Evolutionary conservation across 2,888 invertebrate genomes (phyloP).

Genomic region (Drosophila phalerata): DNA sequence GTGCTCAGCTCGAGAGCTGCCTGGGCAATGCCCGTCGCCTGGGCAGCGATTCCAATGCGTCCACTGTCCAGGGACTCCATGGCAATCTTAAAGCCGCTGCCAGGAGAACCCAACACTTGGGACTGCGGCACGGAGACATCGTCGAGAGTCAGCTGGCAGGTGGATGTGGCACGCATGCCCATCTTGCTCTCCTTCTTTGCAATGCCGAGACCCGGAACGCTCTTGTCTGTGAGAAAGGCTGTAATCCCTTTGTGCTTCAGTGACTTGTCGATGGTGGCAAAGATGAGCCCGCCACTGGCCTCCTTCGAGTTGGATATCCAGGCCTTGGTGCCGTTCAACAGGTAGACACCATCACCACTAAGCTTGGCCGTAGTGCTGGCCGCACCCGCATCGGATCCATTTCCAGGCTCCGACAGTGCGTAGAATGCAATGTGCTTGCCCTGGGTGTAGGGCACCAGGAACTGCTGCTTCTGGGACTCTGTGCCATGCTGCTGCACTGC

Average conservation of each 20-base stretch:
- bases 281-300: constrained; percentile 92
- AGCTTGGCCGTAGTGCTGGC: constrained; percentile 93
- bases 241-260: constrained; percentile 92
- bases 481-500: constrained; percentile 92
- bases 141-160: constrained; percentile 95
- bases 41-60: constrained; percentile 96
- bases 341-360: constrained; percentile 88
- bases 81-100: constrained; percentile 97
- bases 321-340: constrained; percentile 94
- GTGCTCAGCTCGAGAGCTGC: constrained; percentile 95
- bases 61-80: constrained; percentile 96
- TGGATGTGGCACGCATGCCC: constrained; percentile 92
- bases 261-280: constrained; percentile 95
- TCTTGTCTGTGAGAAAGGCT: constrained; percentile 94
- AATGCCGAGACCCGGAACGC: constrained; percentile 91
- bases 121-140: constrained; percentile 93
- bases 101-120: constrained; percentile 92
- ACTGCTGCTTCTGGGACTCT: constrained; percentile 92
- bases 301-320: constrained; percentile 97
- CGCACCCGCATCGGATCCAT: constrained; percentile 97
- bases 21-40: constrained; percentile 96
- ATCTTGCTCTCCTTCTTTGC: constrained; percentile 98
- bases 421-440: constrained; percentile 94
- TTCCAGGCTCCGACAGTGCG: constrained; percentile 96
- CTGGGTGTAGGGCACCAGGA: constrained; percentile 90